Conservation (phyloP, 2,888 invertebrate species). For the Acanthopleura granulata region DNA sequence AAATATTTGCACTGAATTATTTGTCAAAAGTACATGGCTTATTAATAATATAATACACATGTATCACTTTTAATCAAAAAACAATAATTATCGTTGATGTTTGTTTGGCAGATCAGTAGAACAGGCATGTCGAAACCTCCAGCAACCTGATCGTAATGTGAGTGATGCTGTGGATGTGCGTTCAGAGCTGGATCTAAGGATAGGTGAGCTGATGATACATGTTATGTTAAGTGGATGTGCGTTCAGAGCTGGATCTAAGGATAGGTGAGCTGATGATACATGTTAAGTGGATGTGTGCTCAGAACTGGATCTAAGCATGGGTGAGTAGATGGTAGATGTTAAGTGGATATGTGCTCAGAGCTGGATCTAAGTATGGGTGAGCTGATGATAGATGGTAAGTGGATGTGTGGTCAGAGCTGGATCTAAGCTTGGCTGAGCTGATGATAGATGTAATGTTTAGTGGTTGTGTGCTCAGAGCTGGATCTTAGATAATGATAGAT, state of each 20-base stretch:
- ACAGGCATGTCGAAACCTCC: slow-evolving; percentile 82
- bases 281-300: slow-evolving; percentile 93
- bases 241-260: slow-evolving; percentile 90
- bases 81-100: background rate
- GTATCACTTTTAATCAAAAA: no score
- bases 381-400: background rate
- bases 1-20: no score
- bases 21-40: no score
- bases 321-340: slow-evolving; percentile 72
- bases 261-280: slow-evolving; percentile 87
- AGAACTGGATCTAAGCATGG: slow-evolving; percentile 93
- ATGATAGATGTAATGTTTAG: no score
- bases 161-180: slow-evolving; percentile 96
- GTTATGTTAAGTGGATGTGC: no score
- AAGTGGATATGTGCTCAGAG: background rate
- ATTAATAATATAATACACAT: no score
- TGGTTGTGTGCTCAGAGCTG: no score
- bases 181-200: slow-evolving; percentile 90
- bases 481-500: background rate
- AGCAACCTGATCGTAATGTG: slow-evolving; percentile 82
- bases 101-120: slow-evolving; percentile 76
- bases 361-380: background rate
- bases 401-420: background rate
- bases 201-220: no score
- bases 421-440: background rate